These are phyloP conservation scores for Andrena dorsata DNA, from an alignment of 2,888 invertebrate species.

Conservation along the genomic window DNA sequence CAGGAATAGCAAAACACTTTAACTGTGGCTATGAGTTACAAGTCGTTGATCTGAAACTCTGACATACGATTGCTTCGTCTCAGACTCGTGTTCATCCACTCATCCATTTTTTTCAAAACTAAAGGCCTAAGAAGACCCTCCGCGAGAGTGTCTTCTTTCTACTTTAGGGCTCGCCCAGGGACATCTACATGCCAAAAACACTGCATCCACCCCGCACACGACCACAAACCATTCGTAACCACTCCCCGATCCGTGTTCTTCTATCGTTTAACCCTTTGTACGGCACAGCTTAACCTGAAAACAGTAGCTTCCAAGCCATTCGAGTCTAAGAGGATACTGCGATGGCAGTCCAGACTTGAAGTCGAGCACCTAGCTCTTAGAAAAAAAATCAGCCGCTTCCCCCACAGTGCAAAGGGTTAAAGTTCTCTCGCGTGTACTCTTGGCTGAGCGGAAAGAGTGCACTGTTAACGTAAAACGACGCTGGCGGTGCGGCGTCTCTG, in stretches of 20 bases:
- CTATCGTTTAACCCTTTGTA: conserved; percentile 6
- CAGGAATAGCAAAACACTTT: neutral
- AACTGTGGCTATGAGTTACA: neutral
- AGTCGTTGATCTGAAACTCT: neutral
- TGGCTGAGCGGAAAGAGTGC: neutral
- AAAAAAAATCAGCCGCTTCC: neutral
- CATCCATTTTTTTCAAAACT: neutral
- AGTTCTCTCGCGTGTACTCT: neutral
- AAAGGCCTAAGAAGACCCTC: neutral
- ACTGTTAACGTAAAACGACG: conserved; percentile 48
- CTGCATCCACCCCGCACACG: conserved; percentile 4
- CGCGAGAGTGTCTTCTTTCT: neutral
- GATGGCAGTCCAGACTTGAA: neutral
- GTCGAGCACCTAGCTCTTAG: neutral
- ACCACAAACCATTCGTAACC: neutral
- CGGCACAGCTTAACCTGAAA: neutral
- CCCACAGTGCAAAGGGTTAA: conserved; percentile 13
- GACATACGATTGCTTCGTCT: neutral
- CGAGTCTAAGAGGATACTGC: neutral
- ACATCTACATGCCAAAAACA: neutral
- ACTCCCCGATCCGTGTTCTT: neutral
- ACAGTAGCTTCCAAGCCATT: neutral
- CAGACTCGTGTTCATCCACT: neutral
- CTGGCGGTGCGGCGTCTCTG: conserved; percentile 54
- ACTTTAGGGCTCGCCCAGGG: neutral